Percentiles rank a stretch among this genome's conserved stretches.
Evolutionary conservation across 2,797 vertebrate species (phyloP).

Genomic region (Meda fulgida): DNA sequence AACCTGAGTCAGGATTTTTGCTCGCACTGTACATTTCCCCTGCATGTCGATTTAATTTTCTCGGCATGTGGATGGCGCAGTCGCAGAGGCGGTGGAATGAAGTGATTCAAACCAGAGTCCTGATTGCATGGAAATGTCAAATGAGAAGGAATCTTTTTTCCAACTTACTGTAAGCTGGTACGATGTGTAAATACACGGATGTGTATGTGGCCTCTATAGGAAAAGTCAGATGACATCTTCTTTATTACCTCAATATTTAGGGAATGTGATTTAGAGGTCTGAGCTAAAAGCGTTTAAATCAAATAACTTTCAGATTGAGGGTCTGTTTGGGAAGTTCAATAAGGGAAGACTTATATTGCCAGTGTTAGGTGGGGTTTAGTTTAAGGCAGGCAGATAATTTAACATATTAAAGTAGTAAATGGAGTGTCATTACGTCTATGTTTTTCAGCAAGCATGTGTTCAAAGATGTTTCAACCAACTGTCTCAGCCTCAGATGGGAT

Average conservation of each 20-base stretch:
- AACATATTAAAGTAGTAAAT: slow-evolving; percentile 19
- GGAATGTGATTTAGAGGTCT: slow-evolving; percentile 34
- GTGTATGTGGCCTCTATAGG: slow-evolving; percentile 39
- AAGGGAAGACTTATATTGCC: background rate
- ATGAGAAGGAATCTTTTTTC: slow-evolving; percentile 30
- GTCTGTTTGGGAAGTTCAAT: slow-evolving; percentile 19
- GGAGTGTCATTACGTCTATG: slow-evolving; percentile 2
- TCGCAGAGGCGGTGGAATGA: slow-evolving; percentile 30
- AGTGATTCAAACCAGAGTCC: slow-evolving; percentile 18
- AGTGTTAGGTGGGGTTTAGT: slow-evolving; percentile 11
- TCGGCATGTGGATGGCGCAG: background rate
- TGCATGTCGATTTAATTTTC: slow-evolving; percentile 11
- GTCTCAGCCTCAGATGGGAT: background rate
- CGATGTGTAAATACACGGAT: no score
- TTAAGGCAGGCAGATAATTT: slow-evolving; percentile 11
- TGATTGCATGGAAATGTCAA: slow-evolving; percentile 48
- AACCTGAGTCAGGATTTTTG: slow-evolving; percentile 40
- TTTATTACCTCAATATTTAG: slow-evolving; percentile 50
- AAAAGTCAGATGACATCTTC: slow-evolving; percentile 46
- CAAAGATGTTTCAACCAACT: background rate
- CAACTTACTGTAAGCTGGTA: background rate
- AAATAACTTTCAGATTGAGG: slow-evolving; percentile 43
- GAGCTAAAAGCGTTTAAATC: slow-evolving; percentile 48
- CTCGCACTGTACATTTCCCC: slow-evolving; percentile 28
- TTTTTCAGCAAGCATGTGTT: background rate